Percentiles rank a stretch among this genome's conserved stretches.
Evolutionary conservation across 2,113 vertebrate species (phyloP).

Genomic region (Zosterops hypoxanthus): DNA sequence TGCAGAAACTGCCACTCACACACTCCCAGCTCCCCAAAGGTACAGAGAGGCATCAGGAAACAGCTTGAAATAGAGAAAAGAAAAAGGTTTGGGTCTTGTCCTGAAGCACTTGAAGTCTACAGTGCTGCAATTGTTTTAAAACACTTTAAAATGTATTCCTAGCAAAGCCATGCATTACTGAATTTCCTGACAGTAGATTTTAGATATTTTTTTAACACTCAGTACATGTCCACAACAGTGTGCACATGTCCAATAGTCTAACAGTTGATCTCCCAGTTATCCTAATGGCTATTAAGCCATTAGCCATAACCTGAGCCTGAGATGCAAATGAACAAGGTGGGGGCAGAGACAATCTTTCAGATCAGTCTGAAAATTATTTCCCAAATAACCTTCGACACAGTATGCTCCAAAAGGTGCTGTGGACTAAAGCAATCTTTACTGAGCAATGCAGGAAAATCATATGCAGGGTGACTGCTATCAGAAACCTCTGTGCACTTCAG

Average conservation of each 20-base stretch:
- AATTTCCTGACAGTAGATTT: background rate
- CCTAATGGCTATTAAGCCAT: background rate
- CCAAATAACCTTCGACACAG: background rate
- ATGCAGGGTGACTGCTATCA: background rate
- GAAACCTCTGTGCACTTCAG: background rate
- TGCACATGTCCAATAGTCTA: background rate
- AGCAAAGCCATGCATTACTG: background rate
- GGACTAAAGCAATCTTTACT: background rate
- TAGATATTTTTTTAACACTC: background rate
- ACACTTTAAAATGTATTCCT: background rate
- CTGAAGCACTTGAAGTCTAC: background rate
- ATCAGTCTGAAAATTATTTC: background rate
- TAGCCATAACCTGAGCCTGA: background rate
- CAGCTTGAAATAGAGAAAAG: background rate
- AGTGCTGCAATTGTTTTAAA: background rate
- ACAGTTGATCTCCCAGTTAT: background rate
- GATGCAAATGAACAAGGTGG: background rate
- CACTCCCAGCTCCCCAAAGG: background rate
- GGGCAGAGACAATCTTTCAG: background rate
- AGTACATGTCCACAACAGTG: background rate
- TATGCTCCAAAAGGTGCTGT: background rate
- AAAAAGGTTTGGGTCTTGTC: background rate
- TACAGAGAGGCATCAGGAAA: background rate
- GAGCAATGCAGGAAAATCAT: background rate
- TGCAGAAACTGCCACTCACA: background rate